Evolutionary conservation across 2,888 invertebrate genomes (phyloP), one percentile per base, ranked within the genome.

Genomic region (Empis stercorea): DNA sequence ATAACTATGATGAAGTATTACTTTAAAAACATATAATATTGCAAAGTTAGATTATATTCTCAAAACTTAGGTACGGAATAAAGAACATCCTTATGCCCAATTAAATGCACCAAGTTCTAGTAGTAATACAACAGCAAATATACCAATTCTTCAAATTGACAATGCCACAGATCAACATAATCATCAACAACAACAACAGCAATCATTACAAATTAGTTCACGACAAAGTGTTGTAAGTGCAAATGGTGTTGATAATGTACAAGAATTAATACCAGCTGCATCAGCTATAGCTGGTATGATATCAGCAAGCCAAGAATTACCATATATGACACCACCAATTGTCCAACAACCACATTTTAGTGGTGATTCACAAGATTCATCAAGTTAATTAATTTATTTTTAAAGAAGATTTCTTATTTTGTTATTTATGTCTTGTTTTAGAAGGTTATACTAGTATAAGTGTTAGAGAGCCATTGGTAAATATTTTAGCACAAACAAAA

Each of bases 391-490:
- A 27, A 16, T 32, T 30, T 32, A n/a, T n/a, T n/a, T n/a, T n/a
- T n/a, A n/a, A 32, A 42, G 10, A 42, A 39, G 14, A 16, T 43
- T 43, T 10, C 30, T 16, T 14, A 42, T 46, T 46, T 38, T 36
- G 10, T 13, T n/a, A 13, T 40, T 34, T 41, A 27, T 36, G 42
- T 6, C 42, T 38, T n/a, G 10, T 68, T 73, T 27, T 69, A 87
- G 88, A 89, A 74, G 91, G 91, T 41, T 92, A 92, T 64, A 91
- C 91, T 1, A 89, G 89, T 61, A 91, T 91, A 56, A 91, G 88
- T 54, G 92, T 92, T 2, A 75, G 91, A 15, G 91, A 91, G 65
- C 92, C 92, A 1, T 70, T 92, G 51, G 87, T 88, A 4, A 81
- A 81, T 61, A 80, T 84, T 53, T 76, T 84, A 55, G 81, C 80